phyloP scores from a whole-genome alignment of 2,797 vertebrate species.

The Potorous gilbertii region DNA sequence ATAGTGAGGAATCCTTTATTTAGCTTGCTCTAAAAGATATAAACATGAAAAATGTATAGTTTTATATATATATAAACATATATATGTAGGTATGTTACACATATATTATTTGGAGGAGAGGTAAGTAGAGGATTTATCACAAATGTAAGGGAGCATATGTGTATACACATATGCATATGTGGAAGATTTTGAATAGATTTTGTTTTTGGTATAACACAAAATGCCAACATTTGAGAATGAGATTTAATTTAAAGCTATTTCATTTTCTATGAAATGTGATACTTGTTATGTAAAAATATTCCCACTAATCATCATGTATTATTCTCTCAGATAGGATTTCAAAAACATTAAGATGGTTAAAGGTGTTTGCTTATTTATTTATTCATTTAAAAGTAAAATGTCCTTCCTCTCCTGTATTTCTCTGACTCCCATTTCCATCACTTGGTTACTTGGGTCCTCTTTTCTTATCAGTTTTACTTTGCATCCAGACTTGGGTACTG shows the following conservation, averaged over 20 bases:
- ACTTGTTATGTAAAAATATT: conserved; percentile 45
- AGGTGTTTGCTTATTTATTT: conserved; percentile 5
- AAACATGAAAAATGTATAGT: neutral
- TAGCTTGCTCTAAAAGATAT: neutral
- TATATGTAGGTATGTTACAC: neutral
- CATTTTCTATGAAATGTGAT: neutral
- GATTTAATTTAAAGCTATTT: conserved; percentile 51
- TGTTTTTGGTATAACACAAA: neutral
- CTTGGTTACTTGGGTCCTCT: conserved; percentile 4
- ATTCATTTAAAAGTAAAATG: conserved; percentile 46
- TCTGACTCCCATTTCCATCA: conserved; percentile 33
- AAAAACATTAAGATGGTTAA: conserved; percentile 42
- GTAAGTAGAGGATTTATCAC: neutral
- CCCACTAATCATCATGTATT: conserved; percentile 43
- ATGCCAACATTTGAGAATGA: conserved; percentile 49
- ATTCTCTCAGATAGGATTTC: conserved; percentile 46
- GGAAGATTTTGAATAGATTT: neutral
- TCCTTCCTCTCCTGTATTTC: conserved; percentile 25
- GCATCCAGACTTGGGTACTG: neutral
- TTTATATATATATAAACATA: too few species aligned
- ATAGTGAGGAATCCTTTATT: neutral
- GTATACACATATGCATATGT: neutral
- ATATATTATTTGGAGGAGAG: neutral
- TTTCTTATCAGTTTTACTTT: conserved; percentile 42
- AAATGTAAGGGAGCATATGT: neutral